Evolutionary conservation across 2,113 vertebrate genomes (phyloP), one percentile per base, ranked within the genome.

Genomic region (Shinisaurus crocodilurus): DNA sequence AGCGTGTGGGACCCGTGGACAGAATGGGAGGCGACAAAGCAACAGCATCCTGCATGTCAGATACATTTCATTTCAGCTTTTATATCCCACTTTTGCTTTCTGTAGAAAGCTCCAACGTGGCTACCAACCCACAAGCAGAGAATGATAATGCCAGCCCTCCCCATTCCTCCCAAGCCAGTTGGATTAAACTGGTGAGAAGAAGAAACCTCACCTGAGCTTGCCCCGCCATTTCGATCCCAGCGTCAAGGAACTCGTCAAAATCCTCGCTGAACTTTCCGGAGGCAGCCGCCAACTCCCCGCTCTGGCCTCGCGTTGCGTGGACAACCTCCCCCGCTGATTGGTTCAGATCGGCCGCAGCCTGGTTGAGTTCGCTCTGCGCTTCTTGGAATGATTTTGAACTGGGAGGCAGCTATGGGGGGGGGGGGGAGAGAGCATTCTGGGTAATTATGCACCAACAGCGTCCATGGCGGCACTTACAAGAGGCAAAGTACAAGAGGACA

Each of bases 191-290:
- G 20, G 2, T 4, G 20, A 34, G 74, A 1, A 3, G 16, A 3
- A 15, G 34, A 6, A 16, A 1, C 93, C 96, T 72, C 96, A 99
- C 99, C 96, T 99, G 99, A 34, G 99, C 99, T 95, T 99, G 99
- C 86, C 99, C 99, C 34, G 99, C 99, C 99, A 99, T 99, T 97
- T 99, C 99, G 88, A 99, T 98, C 85, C 99, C 99, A 57, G 99
- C 99, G 85, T 99, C 99, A 37, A 99, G 98, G 97, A 99, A 99
- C 90, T 99, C 99, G 88, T 99, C 99, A 82, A 99, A 99, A 96
- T 99, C 99, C 89, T 99, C 98, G 84, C 99, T 99, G 97, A 99
- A 99, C 95, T 99, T 99, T 32, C 99, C 99, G 0, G 99, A 99
- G 79, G 99, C 99, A 18, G 98, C 97, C 0, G 99, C 99, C 95